Base-by-base conservation (phyloP, 2,888 invertebrate genomes). In the Kuschelorhynchus macadamiae region DNA sequence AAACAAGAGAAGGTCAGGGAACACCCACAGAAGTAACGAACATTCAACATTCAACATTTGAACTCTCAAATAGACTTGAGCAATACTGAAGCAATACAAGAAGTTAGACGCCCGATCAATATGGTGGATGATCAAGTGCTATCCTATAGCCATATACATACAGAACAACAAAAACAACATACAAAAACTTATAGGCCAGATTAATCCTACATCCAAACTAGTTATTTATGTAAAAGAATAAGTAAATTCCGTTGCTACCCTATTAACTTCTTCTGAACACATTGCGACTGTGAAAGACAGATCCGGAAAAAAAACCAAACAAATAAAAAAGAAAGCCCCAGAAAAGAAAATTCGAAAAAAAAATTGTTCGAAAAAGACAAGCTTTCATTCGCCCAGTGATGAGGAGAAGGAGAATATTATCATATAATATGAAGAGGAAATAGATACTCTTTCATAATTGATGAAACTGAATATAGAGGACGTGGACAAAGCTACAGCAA, bases 401-500 rank as follows among this genome's bases (percentile, higher is more conserved):
- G 25, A 25, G 3, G 25, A 25, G 25, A 7, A 7, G 25, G 7
- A 25, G 25, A 7, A 7, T 25, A 25, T 25, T 5, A 7, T 5
- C 3, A 7, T 25, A 5, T 7, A 18, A 39, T 30, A 47, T 59
- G 59, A 59, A 21, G 41, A 39, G 8, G 17, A 17, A 42, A 59
- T 30, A 30, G 59, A 41, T 16, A 25, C 41, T n/a, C 42, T 42
- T 32, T 14, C 47, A 21, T 9, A 46, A 20, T 42, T 16, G 18
- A 18, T 56, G 50, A 60, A 41, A 53, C 64, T 50, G 44, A 61
- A 41, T 73, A 72, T 41, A 57, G 61, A 1, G 69, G 67, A 8
- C 72, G 73, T 33, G 59, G 50, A 9, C 71, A 72, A 70, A 44
- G 72, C 42, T 72, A 71, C 50, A 11, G 46, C 12, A 72, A 25